Conservation (phyloP, 2,888 invertebrate species). For the Agrochola macilenta region DNA sequence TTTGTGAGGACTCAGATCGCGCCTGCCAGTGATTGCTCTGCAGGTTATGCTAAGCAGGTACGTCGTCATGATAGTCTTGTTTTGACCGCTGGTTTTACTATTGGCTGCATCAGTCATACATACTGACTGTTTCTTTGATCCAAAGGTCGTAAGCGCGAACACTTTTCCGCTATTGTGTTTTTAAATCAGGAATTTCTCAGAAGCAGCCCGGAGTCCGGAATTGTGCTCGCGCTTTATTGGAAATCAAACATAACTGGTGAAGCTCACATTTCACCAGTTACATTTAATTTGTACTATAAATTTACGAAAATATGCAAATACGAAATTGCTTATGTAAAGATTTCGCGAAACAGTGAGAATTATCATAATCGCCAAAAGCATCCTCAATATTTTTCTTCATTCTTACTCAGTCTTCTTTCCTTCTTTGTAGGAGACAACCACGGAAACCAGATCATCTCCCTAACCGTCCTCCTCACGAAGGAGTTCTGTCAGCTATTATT, state of each 20-base stretch:
- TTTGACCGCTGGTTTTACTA: background rate
- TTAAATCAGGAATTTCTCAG: background rate
- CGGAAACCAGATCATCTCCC: slow-evolving; percentile 94
- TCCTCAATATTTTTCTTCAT: background rate
- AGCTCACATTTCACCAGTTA: background rate
- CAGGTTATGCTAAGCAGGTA: slow-evolving; percentile 93
- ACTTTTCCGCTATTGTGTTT: background rate
- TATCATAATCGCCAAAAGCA: background rate
- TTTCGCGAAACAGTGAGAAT: background rate
- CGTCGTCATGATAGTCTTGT: background rate
- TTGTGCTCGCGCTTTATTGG: background rate
- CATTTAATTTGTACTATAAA: background rate
- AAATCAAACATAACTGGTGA: background rate
- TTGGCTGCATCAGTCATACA: too few relatives aligned
- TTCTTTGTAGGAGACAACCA: slow-evolving; percentile 92
- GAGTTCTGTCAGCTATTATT: slow-evolving; percentile 82
- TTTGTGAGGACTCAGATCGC: slow-evolving; percentile 93
- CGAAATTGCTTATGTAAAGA: background rate
- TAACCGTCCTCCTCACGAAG: slow-evolving; percentile 93
- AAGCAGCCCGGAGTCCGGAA: background rate
- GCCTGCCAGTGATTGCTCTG: slow-evolving; percentile 92
- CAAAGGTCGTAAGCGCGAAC: background rate
- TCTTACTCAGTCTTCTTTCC: background rate
- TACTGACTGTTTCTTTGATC: background rate
- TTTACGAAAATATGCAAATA: too few relatives aligned